These are phyloP conservation scores for Hemistola chrysoprasaria DNA, from an alignment of 2,888 invertebrate genomes.

Conservation along the genomic window DNA sequence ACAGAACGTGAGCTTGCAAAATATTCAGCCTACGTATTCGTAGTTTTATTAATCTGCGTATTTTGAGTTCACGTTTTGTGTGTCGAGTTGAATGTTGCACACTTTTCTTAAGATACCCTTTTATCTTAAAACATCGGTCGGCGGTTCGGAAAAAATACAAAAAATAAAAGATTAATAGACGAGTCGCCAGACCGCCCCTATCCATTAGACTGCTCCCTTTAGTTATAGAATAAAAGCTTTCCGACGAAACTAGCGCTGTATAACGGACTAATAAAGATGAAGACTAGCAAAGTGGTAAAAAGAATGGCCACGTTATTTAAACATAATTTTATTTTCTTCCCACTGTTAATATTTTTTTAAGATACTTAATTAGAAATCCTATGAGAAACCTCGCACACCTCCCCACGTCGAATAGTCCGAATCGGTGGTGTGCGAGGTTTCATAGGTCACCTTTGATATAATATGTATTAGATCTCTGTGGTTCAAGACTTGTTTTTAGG, in stretches of 20 bases:
- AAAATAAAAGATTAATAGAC: slow-evolving; percentile 52
- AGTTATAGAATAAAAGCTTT: slow-evolving; percentile 56
- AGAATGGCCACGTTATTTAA: slow-evolving; percentile 50
- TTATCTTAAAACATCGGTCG: slow-evolving; percentile 57
- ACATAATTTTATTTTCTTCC: slow-evolving; percentile 10
- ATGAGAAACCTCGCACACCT: too few species aligned
- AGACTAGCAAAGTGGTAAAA: slow-evolving; percentile 68
- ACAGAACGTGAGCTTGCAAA: slow-evolving; percentile 70
- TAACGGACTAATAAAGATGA: slow-evolving; percentile 65
- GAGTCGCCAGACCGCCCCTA: slow-evolving; percentile 63
- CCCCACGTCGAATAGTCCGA: too few species aligned
- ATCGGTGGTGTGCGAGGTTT: too few species aligned
- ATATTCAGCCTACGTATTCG: slow-evolving; percentile 54
- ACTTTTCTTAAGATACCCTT: slow-evolving; percentile 67
- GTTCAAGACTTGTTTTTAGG: not conserved
- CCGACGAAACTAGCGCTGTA: slow-evolving; percentile 65
- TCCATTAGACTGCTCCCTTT: slow-evolving; percentile 74
- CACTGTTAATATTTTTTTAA: too few species aligned
- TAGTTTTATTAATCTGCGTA: slow-evolving; percentile 50
- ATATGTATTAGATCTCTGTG: too few species aligned
- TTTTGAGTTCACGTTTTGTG: slow-evolving; percentile 76
- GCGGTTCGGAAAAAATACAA: slow-evolving; percentile 58
- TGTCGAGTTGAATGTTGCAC: slow-evolving; percentile 74
- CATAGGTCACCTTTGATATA: too few species aligned
- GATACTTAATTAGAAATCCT: too few species aligned